Conservation (phyloP, 2,113 vertebrate genomes). For the Nicator chloris region DNA sequence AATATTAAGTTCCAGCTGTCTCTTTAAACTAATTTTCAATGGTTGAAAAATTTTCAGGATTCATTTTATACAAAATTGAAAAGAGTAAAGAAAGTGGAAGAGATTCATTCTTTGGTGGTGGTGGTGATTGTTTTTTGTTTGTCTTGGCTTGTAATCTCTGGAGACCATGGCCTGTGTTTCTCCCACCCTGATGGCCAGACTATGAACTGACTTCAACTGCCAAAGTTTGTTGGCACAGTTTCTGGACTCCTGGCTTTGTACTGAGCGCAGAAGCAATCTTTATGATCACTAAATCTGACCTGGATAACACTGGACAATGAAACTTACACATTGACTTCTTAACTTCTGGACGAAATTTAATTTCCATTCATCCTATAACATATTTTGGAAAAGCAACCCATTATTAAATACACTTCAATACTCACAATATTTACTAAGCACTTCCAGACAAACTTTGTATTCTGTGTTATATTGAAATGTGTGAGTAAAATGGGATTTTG, state of each 20-base stretch:
- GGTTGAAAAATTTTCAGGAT: not conserved
- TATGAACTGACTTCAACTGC: not conserved
- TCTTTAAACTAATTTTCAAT: not conserved
- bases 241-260: not conserved
- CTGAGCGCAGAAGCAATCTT: not conserved
- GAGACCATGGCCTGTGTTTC: not conserved
- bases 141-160: not conserved
- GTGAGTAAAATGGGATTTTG: not conserved
- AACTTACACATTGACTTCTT: not conserved
- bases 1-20: not conserved
- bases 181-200: not conserved
- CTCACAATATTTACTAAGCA: not conserved
- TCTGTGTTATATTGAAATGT: not conserved
- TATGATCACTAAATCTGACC: conserved; percentile 23
- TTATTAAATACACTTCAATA: not conserved
- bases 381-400: not conserved
- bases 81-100: not conserved
- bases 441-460: not conserved
- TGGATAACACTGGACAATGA: conserved; percentile 1
- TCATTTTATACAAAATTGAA: not conserved
- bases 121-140: not conserved
- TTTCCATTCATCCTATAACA: not conserved
- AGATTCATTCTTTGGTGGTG: not conserved
- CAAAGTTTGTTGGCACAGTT: conserved; percentile 32
- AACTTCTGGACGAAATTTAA: conserved; percentile 19